phyloP scores from a whole-genome alignment of 2,113 vertebrate genomes.

The Pseudorhombus dupliciocellatus region DNA sequence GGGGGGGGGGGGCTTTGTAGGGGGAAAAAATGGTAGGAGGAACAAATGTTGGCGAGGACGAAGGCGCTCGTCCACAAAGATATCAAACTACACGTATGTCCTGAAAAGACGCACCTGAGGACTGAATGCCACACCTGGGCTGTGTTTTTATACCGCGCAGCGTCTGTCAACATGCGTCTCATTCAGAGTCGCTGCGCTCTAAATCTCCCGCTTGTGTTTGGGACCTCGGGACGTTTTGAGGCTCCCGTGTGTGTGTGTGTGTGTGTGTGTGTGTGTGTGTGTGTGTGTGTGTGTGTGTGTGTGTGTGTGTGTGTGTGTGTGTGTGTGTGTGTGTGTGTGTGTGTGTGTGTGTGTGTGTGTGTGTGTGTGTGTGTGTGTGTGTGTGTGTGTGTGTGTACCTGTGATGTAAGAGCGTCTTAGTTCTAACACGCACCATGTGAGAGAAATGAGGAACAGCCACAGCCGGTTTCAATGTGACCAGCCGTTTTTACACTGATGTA shows the following conservation, averaged over 20 bases:
- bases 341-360: too few relatives aligned
- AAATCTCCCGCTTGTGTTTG: slow-evolving; percentile 9
- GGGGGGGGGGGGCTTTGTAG: slow-evolving; percentile 7
- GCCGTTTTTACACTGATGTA: slow-evolving; percentile 37
- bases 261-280: too few relatives aligned
- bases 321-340: too few relatives aligned
- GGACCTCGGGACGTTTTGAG: slow-evolving; percentile 15
- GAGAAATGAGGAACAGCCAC: slow-evolving; percentile 63
- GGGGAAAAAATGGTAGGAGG: slow-evolving; percentile 26
- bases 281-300: too few relatives aligned
- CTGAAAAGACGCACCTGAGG: slow-evolving; percentile 57
- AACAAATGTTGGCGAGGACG: slow-evolving; percentile 30
- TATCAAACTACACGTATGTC: slow-evolving; percentile 37
- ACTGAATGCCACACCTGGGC: slow-evolving; percentile 58
- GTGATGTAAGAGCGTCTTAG: slow-evolving; percentile 38
- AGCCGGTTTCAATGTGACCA: slow-evolving; percentile 14
- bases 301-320: too few relatives aligned
- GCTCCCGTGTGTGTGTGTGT: too few relatives aligned
- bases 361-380: too few relatives aligned
- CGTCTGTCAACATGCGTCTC: slow-evolving; percentile 48
- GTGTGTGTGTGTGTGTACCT: too few relatives aligned
- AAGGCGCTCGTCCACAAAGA: slow-evolving; percentile 11
- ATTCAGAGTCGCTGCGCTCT: slow-evolving; percentile 9
- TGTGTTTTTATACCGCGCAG: slow-evolving; percentile 28
- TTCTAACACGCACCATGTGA: slow-evolving; percentile 65